A percentile compares a stretch with the other conserved stretches of the same genome.
These are phyloP conservation scores for Macrosiphum euphorbiae DNA, from an alignment of 2,888 invertebrate species.

Conservation along the genomic window DNA sequence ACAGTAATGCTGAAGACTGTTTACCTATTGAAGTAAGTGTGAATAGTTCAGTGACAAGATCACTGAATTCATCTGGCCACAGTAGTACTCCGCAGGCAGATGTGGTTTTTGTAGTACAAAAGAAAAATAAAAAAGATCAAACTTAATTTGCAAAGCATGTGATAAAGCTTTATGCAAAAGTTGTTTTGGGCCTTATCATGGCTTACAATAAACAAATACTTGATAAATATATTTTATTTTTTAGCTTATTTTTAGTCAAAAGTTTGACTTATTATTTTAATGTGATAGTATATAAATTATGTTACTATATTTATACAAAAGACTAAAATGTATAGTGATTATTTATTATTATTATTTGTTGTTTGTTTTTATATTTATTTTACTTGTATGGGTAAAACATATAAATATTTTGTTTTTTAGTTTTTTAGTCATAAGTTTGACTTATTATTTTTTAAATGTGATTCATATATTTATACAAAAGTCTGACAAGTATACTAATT, in stretches of 20 bases:
- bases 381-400: background rate
- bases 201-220: background rate
- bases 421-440: background rate
- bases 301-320: background rate
- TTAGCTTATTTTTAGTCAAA: background rate
- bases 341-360: background rate
- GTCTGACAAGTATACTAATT: too few relatives aligned
- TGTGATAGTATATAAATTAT: background rate
- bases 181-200: slow-evolving; percentile 21
- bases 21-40: background rate
- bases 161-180: slow-evolving; percentile 18
- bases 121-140: background rate
- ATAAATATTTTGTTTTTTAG: background rate
- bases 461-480: too few relatives aligned
- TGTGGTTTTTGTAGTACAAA: slow-evolving; percentile 12
- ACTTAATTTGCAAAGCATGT: slow-evolving; percentile 17
- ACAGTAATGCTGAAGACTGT: slow-evolving; percentile 10
- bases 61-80: background rate
- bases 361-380: background rate
- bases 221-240: slow-evolving; percentile 3
- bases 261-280: too few relatives aligned
- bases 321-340: background rate
- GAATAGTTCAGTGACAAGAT: background rate
- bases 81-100: background rate
- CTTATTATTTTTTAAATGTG: background rate